A percentile compares a stretch with the other conserved stretches of the same genome.
These are phyloP conservation scores for Labia minor DNA, from an alignment of 2,888 invertebrate species.

Conservation along the genomic window DNA sequence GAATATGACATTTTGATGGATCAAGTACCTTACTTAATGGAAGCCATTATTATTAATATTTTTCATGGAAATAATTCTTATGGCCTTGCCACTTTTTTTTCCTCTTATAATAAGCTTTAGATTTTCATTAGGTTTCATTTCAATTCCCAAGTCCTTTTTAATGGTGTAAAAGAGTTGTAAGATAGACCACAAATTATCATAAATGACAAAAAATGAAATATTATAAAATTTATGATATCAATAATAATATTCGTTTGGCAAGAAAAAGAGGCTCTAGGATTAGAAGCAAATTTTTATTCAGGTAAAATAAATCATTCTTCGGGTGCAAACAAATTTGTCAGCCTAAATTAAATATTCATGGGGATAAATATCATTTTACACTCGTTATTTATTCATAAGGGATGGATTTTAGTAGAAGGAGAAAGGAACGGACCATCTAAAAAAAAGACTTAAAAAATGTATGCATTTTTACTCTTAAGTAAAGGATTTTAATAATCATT, in stretches of 20 bases:
- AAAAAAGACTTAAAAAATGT: background rate
- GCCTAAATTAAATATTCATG: slow-evolving; percentile 8
- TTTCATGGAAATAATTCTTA: background rate
- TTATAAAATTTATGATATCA: background rate
- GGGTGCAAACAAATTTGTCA: slow-evolving; percentile 16
- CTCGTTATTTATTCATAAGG: slow-evolving; percentile 9
- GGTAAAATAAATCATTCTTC: background rate
- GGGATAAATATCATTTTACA: slow-evolving; percentile 13
- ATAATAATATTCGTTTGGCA: background rate
- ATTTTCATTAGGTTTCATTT: background rate
- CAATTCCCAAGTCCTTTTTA: background rate
- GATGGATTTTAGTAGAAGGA: background rate
- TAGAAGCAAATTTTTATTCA: slow-evolving; percentile 5
- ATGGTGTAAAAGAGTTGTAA: background rate
- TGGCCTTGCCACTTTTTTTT: background rate
- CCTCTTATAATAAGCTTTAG: too few relatives aligned
- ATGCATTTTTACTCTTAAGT: too few relatives aligned
- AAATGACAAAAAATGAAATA: slow-evolving; percentile 13
- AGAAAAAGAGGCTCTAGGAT: background rate
- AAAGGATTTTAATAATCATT: too few relatives aligned
- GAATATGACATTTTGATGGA: too few relatives aligned
- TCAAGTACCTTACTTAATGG: too few relatives aligned
- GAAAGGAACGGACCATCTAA: background rate
- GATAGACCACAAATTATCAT: background rate
- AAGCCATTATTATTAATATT: background rate